A percentile compares a stretch with the other conserved stretches of the same genome.
Evolutionary conservation across 1,140 invertebrate genomes (phyloP).

Genomic region (Aphis craccivora): DNA sequence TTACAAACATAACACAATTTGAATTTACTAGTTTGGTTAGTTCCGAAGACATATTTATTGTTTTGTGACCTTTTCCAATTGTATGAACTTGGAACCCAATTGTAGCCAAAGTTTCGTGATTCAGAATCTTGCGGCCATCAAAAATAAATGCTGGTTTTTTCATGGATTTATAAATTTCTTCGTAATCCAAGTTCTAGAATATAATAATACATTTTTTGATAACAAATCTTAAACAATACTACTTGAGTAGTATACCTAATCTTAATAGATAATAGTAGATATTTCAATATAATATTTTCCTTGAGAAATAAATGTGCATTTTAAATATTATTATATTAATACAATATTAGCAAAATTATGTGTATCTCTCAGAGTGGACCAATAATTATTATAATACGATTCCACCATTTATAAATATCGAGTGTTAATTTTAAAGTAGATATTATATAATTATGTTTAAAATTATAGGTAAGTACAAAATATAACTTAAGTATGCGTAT

Average conservation of each 20-base stretch:
- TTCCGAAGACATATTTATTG: constrained; percentile 81
- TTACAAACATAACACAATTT: too few relatives aligned
- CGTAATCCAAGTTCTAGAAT: constrained; percentile 82
- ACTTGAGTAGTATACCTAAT: too few relatives aligned
- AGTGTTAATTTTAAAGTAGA: neutral
- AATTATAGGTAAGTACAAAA: too few relatives aligned
- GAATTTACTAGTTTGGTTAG: constrained; percentile 87
- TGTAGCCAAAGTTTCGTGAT: constrained; percentile 82
- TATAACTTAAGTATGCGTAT: too few relatives aligned
- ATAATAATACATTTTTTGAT: constrained; percentile 1
- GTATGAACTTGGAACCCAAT: constrained; percentile 98
- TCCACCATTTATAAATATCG: neutral
- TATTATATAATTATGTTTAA: neutral
- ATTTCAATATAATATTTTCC: neutral
- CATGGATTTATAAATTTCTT: constrained; percentile 90
- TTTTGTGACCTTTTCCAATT: constrained; percentile 76
- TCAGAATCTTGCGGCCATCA: constrained; percentile 94
- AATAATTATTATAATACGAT: too few relatives aligned
- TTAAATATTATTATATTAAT: neutral
- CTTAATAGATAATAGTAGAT: too few relatives aligned
- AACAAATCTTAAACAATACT: neutral
- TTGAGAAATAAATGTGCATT: neutral
- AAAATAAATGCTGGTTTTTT: constrained; percentile 98
- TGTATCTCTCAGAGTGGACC: too few relatives aligned
- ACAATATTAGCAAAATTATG: neutral